A percentile compares a stretch with the other conserved stretches of the same genome.
Conservation (phyloP, 2,888 invertebrate species). For the Sepiola atlantica region DNA sequence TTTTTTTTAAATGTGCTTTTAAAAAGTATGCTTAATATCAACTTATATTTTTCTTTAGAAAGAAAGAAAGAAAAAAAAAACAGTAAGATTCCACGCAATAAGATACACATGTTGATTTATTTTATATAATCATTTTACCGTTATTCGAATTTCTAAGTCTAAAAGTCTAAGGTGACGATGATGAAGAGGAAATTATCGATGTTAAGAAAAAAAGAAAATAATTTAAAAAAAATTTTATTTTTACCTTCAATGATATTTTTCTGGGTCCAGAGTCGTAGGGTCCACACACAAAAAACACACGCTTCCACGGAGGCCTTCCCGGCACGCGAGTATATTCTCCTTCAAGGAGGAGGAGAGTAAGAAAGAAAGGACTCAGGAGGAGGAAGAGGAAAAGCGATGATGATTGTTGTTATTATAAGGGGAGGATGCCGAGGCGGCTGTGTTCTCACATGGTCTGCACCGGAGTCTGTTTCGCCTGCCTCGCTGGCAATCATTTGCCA, state of each 20-base stretch:
- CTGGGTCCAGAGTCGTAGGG: neutral
- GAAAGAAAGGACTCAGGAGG: too few relatives aligned
- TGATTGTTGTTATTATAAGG: neutral
- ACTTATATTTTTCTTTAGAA: too few relatives aligned
- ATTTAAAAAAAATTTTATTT: too few relatives aligned
- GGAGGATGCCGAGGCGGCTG: neutral
- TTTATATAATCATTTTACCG: neutral
- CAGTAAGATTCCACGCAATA: neutral
- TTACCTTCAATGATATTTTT: neutral
- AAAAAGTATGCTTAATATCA: too few relatives aligned
- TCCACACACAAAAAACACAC: neutral
- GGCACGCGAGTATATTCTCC: neutral
- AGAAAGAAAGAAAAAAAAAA: too few relatives aligned
- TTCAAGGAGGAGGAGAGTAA: neutral
- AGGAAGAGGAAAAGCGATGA: neutral
- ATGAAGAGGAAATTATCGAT: too few relatives aligned
- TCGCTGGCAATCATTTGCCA: conserved; percentile 23
- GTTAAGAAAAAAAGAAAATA: neutral
- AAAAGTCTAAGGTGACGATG: too few relatives aligned
- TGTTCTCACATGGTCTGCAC: neutral
- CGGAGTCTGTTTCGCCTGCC: neutral
- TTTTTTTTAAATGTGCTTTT: too few relatives aligned
- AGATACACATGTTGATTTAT: neutral
- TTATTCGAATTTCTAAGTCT: too few relatives aligned
- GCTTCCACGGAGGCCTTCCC: neutral